Base-by-base conservation (phyloP, 2,888 invertebrate genomes). In the Drosophila pseudotakahashii region DNA sequence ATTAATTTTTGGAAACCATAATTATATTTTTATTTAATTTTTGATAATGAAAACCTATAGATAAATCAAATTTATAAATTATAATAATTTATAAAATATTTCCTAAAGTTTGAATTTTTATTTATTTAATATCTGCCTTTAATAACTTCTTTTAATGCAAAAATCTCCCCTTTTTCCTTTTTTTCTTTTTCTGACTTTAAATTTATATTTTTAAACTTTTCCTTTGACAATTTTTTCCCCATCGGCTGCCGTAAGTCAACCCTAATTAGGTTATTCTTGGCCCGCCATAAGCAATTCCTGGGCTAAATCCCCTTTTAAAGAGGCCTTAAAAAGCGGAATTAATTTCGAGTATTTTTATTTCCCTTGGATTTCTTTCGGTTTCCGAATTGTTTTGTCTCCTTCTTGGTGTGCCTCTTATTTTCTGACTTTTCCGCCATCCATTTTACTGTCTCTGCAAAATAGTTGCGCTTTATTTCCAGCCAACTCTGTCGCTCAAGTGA, bases 401-500 rank as follows among this genome's bases (percentile, higher is more conserved):
- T 36, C 37, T 50, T 59, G 45, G 48, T 11, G 54, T 55, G 45
- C 45, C 57, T 44, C 61, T 53, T 61, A 47, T 53, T 50, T 51
- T 37, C 42, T 14, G 42, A 51, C 26, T 52, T 69, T 62, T 58
- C 53, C 41, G 36, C 48, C 39, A 37, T 30, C 26, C 9, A 16
- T n/a, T 37, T 44, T 23, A 7, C 16, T 19, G 36, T 32, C 73
- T 36, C 52, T 73, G 44, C 50, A 54, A 79, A 79, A 81, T 79
- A 78, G 78, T 78, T 82, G 47, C 59, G 67, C 78, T 54, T 66
- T 71, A 60, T 63, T 72, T 60, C 47, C 59, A 51, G 52, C 13
- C 39, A 52, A 75, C 47, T 50, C 23, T 23, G 58, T 37, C 39
- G 54, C 47, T 52, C 45, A 53, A 45, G 60, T 59, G 60, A 42